Evolutionary conservation across 2,113 vertebrate genomes (phyloP), one percentile per base, ranked within the genome.

Genomic region (Electrona antarctica): DNA sequence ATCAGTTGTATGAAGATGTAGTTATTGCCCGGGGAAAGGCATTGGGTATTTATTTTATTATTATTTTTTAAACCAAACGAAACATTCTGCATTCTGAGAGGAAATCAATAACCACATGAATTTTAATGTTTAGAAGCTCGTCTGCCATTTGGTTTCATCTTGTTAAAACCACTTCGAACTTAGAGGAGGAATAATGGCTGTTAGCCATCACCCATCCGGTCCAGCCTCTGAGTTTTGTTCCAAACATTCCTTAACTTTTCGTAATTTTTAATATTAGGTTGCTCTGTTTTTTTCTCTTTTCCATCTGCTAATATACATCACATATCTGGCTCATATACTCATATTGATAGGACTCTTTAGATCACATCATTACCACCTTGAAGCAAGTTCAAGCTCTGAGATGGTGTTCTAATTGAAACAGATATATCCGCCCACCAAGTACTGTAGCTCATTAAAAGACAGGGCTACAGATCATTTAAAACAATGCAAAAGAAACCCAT

Each of bases 41-140:
- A 49, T 46, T 48, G 58, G 47, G 74, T 66, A 50, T 51, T 69
- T 74, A 21, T 21, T 21, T 21, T 21, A 21, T 21, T 21, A 21
- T 21, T 21, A 1, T 21, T 73, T 64, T 12, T 71, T 59, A 52
- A 74, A 82, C 58, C 49, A 50, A 79, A 70, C 69, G 59, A 87
- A 78, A 78, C 71, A 67, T 52, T 29, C 57, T 52, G 64, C 66
- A 74, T 66, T 79, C 61, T 77, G 64, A 73, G 21, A 69, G 74
- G 49, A 81, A 89, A 91, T 90, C 84, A 82, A 84, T 89, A 90
- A 85, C 57, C 80, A 72, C 77, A 85, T 86, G 74, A 77, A 87
- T 89, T 85, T 79, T 59, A 60, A 81, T 75, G 69, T 81, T 71
- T 69, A 80, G 55, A 69, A 66, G 67, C 62, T 77, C 82, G 77